Evolutionary conservation across 1,140 invertebrate genomes (phyloP).

Genomic region (Zaprionus tsacasi): DNA sequence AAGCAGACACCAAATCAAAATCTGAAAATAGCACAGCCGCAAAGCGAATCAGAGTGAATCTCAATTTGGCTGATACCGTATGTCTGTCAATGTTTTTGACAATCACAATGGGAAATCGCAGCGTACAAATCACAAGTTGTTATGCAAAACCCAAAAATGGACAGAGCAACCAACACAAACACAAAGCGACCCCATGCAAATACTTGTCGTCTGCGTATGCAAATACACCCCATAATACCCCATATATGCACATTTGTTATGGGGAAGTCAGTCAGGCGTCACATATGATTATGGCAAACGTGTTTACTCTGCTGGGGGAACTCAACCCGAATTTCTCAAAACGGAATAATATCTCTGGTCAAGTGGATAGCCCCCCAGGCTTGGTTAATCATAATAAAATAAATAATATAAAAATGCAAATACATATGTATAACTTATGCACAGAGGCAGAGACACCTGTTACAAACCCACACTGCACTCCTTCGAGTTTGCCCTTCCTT

Average conservation of each 20-base stretch:
- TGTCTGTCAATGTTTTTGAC: conserved; percentile 38
- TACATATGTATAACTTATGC: conserved; percentile 1
- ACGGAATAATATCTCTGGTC: background rate
- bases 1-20: conserved; percentile 14
- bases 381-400: background rate
- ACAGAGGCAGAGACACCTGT: background rate
- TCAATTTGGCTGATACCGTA: conserved; percentile 26
- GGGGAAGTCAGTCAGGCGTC: conserved; percentile 43
- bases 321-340: conserved; percentile 19
- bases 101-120: conserved; percentile 28
- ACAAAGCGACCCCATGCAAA: background rate
- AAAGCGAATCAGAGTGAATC: conserved; percentile 10
- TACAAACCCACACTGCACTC: background rate
- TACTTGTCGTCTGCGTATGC: conserved; percentile 19
- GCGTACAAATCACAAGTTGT: conserved; percentile 16
- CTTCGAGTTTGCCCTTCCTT: background rate
- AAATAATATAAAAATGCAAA: conserved; percentile 11
- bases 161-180: conserved; percentile 2
- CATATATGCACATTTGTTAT: background rate
- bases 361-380: background rate
- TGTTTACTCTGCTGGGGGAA: conserved; percentile 44
- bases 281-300: conserved; percentile 57
- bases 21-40: conserved; percentile 10
- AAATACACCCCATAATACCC: conserved; percentile 12
- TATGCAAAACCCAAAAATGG: conserved; percentile 21